Base-by-base conservation (phyloP, 2,888 invertebrate species). In the Dynastes tityus region DNA sequence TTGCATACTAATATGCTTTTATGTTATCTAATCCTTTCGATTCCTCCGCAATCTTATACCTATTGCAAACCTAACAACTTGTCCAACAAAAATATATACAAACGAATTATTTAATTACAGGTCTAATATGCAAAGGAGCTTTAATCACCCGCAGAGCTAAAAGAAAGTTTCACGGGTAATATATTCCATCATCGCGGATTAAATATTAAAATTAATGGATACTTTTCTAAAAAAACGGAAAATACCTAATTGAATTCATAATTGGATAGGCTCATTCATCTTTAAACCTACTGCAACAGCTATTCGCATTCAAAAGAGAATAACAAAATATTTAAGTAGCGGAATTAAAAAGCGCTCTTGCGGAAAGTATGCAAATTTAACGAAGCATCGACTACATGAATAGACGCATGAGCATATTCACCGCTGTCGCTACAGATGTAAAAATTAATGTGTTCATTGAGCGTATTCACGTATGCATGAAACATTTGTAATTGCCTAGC, bases 261-360 rank as follows among this genome's bases (percentile, higher is more conserved):
- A 63, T n/a, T 63, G 29, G 63, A 22, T 32, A 29, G 32, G 29
- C 13, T 29, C 32, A 29, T 29, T 63, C 63, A 63, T 11, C 13
- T 63, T 63, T 63, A 32, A 63, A 32, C 11, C 27, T 22, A 51
- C 68, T 51, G 22, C 51, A 8, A 51, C 68, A 13, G 2, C 45
- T 22, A 67, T 9, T 6, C 37, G 32, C 32, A 16, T 67, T 51
- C 68, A 22, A 68, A 68, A 68, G 51, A 13, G 51, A 68, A 68
- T 68, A 68, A 51, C 51, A 51, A 53, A 68, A 68, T 40, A 68
- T n/a, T 13, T 68, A 68, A 68, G 68, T 68, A 51, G 68, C 51
- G 40, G 51, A 68, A 68, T 68, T 51, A 68, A 51, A 68, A 68
- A 51, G 68, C 51, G 9, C 68, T 68, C 51, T 51, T 27, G 49